phyloP scores from a whole-genome alignment of 2,113 vertebrate genomes.

The Pao palembangensis region DNA sequence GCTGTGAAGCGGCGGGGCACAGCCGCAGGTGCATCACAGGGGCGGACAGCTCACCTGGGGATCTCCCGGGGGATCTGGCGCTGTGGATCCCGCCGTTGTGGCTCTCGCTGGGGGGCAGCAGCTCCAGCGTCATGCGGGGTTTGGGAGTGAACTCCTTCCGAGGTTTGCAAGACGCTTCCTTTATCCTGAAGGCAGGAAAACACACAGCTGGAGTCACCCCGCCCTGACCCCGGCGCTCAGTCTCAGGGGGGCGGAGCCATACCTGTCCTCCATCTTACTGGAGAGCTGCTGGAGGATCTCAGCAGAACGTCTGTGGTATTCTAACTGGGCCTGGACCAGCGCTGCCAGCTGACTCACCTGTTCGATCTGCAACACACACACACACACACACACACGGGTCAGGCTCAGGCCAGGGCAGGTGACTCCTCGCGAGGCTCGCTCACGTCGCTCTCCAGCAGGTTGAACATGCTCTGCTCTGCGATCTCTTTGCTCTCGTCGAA shows the following conservation, averaged over 20 bases:
- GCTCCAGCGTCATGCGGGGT: slow-evolving; percentile 89
- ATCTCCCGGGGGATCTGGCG: slow-evolving; percentile 82
- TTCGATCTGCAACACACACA: slow-evolving; percentile 79
- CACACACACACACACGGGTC: slow-evolving; percentile 13
- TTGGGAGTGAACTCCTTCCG: slow-evolving; percentile 90
- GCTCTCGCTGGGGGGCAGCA: slow-evolving; percentile 80
- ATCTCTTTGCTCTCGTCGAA: slow-evolving; percentile 97
- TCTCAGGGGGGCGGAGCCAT: neutral
- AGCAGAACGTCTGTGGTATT: slow-evolving; percentile 89
- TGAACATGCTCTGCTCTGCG: slow-evolving; percentile 98
- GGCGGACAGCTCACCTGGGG: too few species aligned
- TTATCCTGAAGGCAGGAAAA: slow-evolving; percentile 80
- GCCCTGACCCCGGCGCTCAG: too few species aligned
- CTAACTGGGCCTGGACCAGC: slow-evolving; percentile 90
- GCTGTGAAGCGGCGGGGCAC: neutral
- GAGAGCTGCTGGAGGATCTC: slow-evolving; percentile 91
- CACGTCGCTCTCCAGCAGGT: slow-evolving; percentile 95
- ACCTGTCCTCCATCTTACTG: slow-evolving; percentile 91
- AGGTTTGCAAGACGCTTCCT: slow-evolving; percentile 85
- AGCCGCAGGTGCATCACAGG: too few species aligned
- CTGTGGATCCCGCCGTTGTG: slow-evolving; percentile 90
- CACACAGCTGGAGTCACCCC: neutral
- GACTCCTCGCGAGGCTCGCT: slow-evolving; percentile 41
- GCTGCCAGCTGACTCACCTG: slow-evolving; percentile 96
- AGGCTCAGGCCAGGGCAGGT: too few species aligned